Base-by-base conservation (phyloP, 1,140 invertebrate species). In the Papilio dardanus region DNA sequence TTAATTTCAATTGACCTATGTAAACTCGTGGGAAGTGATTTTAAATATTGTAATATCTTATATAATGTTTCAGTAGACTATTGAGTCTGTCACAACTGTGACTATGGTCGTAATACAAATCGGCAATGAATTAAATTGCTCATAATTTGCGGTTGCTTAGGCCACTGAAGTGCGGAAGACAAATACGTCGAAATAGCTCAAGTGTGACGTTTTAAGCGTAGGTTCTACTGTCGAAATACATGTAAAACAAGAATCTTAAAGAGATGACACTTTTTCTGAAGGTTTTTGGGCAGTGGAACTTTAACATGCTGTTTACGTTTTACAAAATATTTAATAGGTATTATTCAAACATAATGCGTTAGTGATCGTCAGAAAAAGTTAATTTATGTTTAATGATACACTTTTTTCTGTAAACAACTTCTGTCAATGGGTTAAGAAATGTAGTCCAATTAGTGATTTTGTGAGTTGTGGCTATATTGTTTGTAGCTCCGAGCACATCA, bases 51-150 rank as follows among this genome's bases (percentile, higher is more conserved):
- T 54, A 54, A 54, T 12, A 54, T 24, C 50, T 54, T 54, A 28
- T 54, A 54, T 54, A 54, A 68, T 37, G 37, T 68, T 68, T 68
- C 66, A 68, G 66, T 68, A 68, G 31, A 3, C 66, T 37, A 37
- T 37, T 68, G 33, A 68, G 30, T 33, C 66, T 68, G 30, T 35
- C 66, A 68, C 30, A 68, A 68, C 28, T n/a, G n/a, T 8, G 31
- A 68, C 28, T 31, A 3, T 37, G 31, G 16, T 24, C n/a, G 31
- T 68, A 68, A 68, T n/a, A 33, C 10, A 35, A 68, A n/a, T n/a
- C 66, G 31, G 66, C 31, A 66, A 66, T 14, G 37, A 28, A 37
- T 68, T 66, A 35, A 68, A 68, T 68, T 68, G 66, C 66, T 68
- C 3, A 35, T 68, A 35, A 68, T 68, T 68, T 68, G 66, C 66